A percentile compares a stretch with the other conserved stretches of the same genome.
These are phyloP conservation scores for Mycteria americana DNA, from an alignment of 2,797 vertebrate genomes.

Conservation along the genomic window DNA sequence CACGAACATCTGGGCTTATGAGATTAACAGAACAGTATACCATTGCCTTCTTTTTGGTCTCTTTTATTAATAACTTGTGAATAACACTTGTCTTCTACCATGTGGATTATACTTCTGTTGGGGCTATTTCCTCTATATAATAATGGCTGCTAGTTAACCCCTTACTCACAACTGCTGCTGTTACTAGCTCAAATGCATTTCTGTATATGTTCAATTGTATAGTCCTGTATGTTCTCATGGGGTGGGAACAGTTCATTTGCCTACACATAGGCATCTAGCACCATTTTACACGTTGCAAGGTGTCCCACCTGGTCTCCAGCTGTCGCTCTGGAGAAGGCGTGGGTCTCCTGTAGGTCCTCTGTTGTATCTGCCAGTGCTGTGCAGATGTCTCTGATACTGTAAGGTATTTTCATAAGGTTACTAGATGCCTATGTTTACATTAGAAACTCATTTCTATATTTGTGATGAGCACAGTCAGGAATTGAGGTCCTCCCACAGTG, in stretches of 20 bases:
- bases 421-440: background rate
- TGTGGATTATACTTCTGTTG: conserved; percentile 68
- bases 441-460: background rate
- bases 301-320: background rate
- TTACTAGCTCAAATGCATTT: background rate
- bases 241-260: background rate
- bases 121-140: conserved; percentile 61
- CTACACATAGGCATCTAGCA: background rate
- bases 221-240: background rate
- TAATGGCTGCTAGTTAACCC: conserved; percentile 61
- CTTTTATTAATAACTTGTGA: conserved; percentile 77
- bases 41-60: conserved; percentile 69
- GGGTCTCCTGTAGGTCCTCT: background rate
- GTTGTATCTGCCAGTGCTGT: background rate
- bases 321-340: background rate
- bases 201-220: background rate
- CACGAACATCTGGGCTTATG: conserved; percentile 76
- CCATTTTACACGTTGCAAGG: background rate
- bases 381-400: background rate
- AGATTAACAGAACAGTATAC: conserved; percentile 72
- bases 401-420: background rate
- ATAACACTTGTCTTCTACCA: conserved; percentile 75
- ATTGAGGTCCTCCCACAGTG: background rate
- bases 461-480: background rate
- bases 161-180: conserved; percentile 32